These are phyloP conservation scores for Ptyas mucosa DNA, from an alignment of 2,113 vertebrate species.

Conservation along the genomic window DNA sequence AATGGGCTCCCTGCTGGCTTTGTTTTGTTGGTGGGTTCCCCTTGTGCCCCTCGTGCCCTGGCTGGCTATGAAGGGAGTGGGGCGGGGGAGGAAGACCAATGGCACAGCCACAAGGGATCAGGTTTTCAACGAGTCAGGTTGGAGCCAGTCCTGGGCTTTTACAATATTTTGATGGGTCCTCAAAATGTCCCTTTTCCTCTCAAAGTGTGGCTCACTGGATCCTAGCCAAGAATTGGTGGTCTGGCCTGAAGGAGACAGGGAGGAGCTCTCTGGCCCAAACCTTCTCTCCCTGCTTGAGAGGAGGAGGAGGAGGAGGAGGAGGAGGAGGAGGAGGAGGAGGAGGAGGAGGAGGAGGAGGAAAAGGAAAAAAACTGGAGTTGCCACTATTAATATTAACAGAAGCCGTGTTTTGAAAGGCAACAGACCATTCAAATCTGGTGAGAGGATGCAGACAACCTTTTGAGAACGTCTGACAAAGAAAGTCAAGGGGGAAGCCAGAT, in stretches of 20 bases:
- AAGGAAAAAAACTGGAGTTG: background rate
- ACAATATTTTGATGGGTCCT: background rate
- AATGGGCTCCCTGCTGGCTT: too few relatives aligned
- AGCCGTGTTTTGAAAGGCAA: background rate
- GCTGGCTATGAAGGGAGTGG: background rate
- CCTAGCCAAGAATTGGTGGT: background rate
- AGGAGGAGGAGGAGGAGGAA: too few relatives aligned
- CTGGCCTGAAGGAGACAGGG: too few relatives aligned
- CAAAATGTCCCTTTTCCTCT: too few relatives aligned
- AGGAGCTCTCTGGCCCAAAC: background rate
- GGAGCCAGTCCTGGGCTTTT: too few relatives aligned
- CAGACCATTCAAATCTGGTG: background rate
- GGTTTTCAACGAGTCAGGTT: background rate
- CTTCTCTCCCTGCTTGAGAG: background rate
- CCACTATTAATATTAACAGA: background rate
- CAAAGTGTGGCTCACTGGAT: too few relatives aligned
- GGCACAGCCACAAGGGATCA: background rate
- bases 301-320: too few relatives aligned
- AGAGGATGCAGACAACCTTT: background rate
- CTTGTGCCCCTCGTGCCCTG: background rate
- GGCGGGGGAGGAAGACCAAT: background rate
- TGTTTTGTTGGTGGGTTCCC: background rate
- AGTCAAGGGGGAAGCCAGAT: too few relatives aligned
- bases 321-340: too few relatives aligned
- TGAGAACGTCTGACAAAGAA: too few relatives aligned